Evolutionary conservation across 2,888 invertebrate species (phyloP).

Genomic region (Eristalis arbustorum): DNA sequence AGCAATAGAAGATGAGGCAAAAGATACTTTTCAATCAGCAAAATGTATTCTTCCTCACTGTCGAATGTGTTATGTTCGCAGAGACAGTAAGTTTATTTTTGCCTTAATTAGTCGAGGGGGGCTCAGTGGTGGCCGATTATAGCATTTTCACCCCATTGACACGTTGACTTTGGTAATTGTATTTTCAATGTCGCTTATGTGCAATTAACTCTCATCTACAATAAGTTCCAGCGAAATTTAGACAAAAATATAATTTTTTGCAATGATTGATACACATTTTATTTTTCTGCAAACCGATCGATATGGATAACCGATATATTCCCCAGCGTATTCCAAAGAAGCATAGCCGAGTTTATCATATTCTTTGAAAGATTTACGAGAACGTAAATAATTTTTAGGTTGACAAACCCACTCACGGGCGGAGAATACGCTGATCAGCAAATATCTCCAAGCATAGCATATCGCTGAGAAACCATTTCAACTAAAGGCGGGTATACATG

Average conservation of each 20-base stretch:
- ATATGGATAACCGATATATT: background rate
- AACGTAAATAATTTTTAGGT: background rate
- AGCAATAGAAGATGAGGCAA: background rate
- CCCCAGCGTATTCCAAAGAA: no score
- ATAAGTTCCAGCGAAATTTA: slow-evolving; percentile 1
- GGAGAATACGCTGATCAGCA: background rate
- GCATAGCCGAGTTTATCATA: background rate
- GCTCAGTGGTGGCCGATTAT: background rate
- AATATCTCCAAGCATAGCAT: no score
- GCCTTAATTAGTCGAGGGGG: slow-evolving; percentile 34
- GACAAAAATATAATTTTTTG: background rate
- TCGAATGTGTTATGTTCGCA: slow-evolving; percentile 8
- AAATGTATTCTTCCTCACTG: slow-evolving; percentile 33
- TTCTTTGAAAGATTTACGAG: background rate
- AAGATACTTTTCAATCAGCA: slow-evolving; percentile 26
- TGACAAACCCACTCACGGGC: background rate
- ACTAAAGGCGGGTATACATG: no score
- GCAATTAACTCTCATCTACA: background rate
- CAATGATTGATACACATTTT: no score
- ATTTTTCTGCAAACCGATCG: background rate
- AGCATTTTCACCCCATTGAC: slow-evolving; percentile 12
- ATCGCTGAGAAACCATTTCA: no score
- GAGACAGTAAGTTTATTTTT: background rate
- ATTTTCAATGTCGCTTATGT: slow-evolving; percentile 16
- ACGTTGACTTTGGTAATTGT: slow-evolving; percentile 8